phyloP scores from a whole-genome alignment of 2,797 vertebrate genomes.

The Lates japonicus region DNA sequence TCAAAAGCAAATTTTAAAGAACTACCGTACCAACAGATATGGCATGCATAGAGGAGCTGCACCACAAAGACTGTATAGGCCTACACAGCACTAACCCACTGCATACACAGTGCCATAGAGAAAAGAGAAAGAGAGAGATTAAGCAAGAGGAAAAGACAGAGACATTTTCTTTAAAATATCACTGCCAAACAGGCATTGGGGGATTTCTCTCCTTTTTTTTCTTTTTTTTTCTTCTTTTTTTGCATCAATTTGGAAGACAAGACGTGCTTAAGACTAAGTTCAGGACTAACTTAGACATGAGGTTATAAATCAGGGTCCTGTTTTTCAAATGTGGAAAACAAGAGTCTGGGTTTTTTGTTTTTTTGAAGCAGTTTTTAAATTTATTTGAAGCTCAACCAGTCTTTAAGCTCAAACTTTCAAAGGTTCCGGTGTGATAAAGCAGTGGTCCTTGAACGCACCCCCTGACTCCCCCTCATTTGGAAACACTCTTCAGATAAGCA shows the following conservation, averaged over 20 bases:
- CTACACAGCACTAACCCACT: constrained; percentile 78
- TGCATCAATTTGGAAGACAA: constrained; percentile 83
- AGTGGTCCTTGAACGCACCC: not conserved
- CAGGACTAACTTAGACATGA: constrained; percentile 64
- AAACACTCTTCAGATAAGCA: not conserved
- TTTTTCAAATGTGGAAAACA: not conserved
- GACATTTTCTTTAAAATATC: constrained; percentile 50
- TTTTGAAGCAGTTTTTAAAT: not conserved
- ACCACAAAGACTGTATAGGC: constrained; percentile 79
- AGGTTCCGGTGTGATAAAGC: not conserved
- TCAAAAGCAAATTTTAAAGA: constrained; percentile 62
- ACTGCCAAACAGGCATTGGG: constrained; percentile 56
- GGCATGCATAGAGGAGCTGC: constrained; percentile 86
- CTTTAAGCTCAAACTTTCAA: too few species aligned
- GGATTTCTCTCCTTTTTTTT: not conserved
- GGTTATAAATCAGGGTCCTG: constrained; percentile 46
- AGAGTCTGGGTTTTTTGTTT: not conserved
- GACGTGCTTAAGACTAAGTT: constrained; percentile 74
- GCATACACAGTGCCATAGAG: constrained; percentile 69
- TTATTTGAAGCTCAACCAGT: not conserved
- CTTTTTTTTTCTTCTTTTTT: constrained; percentile 44
- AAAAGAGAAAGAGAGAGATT: constrained; percentile 43
- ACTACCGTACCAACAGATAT: constrained; percentile 77
- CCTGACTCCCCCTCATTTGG: not conserved
- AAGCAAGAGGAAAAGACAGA: constrained; percentile 55